Conservation (phyloP, 2,113 vertebrate genomes). For the Aspiorhynchus laticeps region DNA sequence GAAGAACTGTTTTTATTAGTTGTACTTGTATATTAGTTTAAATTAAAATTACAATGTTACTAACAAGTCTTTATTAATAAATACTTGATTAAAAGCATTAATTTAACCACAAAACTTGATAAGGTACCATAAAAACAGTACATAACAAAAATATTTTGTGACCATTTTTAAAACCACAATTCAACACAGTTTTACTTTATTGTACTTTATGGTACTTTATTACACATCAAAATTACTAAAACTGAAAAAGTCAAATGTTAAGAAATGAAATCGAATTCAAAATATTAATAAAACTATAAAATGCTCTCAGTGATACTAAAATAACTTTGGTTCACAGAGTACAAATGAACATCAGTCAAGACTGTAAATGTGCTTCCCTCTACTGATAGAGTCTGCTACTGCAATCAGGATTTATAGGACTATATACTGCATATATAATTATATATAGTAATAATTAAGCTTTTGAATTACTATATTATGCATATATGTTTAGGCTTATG, state of each 20-base stretch:
- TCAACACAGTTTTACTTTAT: background rate
- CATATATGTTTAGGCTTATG: no score
- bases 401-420: background rate
- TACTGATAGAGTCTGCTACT: slow-evolving; percentile 59
- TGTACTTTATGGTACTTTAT: no score
- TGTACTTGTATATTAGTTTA: background rate
- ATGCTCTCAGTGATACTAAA: background rate
- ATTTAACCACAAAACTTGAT: background rate
- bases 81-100: background rate
- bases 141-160: no score
- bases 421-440: background rate
- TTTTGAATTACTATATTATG: no score
- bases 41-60: background rate
- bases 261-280: background rate
- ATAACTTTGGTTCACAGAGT: background rate
- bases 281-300: background rate
- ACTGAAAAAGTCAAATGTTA: background rate
- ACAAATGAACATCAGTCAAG: background rate
- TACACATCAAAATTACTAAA: background rate
- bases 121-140: no score
- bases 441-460: background rate
- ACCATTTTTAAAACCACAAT: background rate
- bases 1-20: no score
- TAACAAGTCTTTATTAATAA: background rate
- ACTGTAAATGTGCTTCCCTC: slow-evolving; percentile 62